phyloP scores from a whole-genome alignment of 1,140 invertebrate genomes.

The Drosophila baimaii region DNA sequence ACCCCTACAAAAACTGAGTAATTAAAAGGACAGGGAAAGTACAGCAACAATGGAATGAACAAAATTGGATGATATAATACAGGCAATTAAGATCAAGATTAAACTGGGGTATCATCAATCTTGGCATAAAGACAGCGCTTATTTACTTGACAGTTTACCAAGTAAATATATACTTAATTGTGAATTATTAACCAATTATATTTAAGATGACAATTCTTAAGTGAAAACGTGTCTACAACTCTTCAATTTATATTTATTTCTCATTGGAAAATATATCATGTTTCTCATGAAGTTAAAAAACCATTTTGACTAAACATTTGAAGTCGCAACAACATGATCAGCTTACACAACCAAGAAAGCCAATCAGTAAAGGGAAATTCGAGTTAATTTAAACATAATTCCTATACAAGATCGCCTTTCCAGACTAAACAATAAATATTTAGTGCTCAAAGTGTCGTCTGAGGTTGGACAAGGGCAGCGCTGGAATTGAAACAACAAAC shows the following conservation, averaged over 20 bases:
- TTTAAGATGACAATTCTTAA: background rate
- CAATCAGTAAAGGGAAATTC: background rate
- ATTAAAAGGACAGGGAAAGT: slow-evolving; percentile 40
- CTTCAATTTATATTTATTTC: background rate
- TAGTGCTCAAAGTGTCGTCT: background rate
- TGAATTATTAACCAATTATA: background rate
- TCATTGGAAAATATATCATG: accelerated
- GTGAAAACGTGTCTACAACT: background rate
- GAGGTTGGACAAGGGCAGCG: background rate
- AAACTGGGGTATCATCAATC: slow-evolving; percentile 6
- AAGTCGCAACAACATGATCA: background rate
- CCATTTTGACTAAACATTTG: background rate
- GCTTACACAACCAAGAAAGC: background rate
- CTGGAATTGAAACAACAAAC: background rate
- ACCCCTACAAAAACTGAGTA: slow-evolving; percentile 17
- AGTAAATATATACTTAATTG: too few species aligned
- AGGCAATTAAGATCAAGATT: slow-evolving; percentile 25
- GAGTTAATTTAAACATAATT: background rate
- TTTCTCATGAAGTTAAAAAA: background rate
- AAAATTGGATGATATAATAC: slow-evolving; percentile 43
- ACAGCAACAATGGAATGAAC: slow-evolving; percentile 8
- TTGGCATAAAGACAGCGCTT: background rate
- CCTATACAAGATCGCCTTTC: background rate
- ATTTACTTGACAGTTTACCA: background rate
- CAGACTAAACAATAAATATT: slow-evolving; percentile 24